Base-by-base conservation (phyloP, 1,140 invertebrate genomes). In the Papilio polyxenes region DNA sequence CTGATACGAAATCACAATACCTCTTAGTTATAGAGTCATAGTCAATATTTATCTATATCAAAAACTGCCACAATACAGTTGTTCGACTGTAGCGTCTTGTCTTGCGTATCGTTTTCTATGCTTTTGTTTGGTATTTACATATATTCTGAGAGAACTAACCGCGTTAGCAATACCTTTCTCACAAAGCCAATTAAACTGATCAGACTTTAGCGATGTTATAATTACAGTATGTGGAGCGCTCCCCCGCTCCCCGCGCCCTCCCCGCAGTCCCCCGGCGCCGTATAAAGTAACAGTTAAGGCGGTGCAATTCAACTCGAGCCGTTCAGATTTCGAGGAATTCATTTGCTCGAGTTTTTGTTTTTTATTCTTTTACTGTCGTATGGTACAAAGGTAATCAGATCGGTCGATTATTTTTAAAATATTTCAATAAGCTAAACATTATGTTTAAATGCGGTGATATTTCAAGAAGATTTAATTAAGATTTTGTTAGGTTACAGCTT, bases 191-290 rank as follows among this genome's bases (percentile, higher is more conserved):
- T 20, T 9, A n/a, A 59, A 9, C 13, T 59, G 17, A 20, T 59
- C 56, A 9, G 17, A 59, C 56, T 59, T n/a, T 20, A 15, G 62
- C 78, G 69, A 72, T 74, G 76, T 82, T 80, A 75, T 82, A 84
- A 84, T 81, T 82, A 80, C 81, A 51, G 37, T 59, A 83, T 83
- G 82, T 83, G 44, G 82, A 83, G 79, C 82, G 62, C 53, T 62
- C 44, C 20, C 8, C 37, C 15, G 72, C 74, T 51, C 69, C 80
- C 80, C 17, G 20, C 65, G 51, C 62, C 53, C 49, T 23, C 48
- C 37, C 56, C 75, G 4, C 53, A 49, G 8, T 76, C 59, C 20
- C 20, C 20, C 59, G 53, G 53, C 53, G 62, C 62, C 62, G 10
- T 69, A 37, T 56, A 78, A 56, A 59, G n/a, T 77, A 49, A 65